A percentile compares a stretch with the other conserved stretches of the same genome.
These are phyloP conservation scores for Hylomyscus alleni DNA, from an alignment of 2,797 vertebrate species.

Conservation along the genomic window DNA sequence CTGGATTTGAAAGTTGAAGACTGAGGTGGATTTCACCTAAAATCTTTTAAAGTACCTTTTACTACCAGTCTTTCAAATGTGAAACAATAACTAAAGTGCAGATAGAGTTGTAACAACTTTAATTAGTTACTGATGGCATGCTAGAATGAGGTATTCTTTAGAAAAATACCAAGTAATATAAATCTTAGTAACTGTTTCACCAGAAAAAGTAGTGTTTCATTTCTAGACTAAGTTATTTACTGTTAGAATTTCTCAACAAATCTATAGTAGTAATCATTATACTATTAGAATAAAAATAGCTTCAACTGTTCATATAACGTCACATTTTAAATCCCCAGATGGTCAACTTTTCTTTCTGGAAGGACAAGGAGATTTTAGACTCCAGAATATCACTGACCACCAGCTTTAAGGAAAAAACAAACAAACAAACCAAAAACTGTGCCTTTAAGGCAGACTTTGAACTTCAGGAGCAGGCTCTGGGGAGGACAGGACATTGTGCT, in stretches of 20 bases:
- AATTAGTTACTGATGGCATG: background rate
- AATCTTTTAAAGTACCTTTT: background rate
- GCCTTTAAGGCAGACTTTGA: slow-evolving; percentile 3
- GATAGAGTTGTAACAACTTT: background rate
- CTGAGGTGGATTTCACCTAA: background rate
- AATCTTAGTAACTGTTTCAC: slow-evolving; percentile 48
- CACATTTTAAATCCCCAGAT: background rate
- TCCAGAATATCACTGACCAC: background rate
- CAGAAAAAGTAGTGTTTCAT: background rate
- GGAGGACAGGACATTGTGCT: background rate
- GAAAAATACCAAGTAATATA: background rate
- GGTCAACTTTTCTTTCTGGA: background rate
- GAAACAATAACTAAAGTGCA: slow-evolving; percentile 35
- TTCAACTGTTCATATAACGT: background rate
- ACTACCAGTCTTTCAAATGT: background rate
- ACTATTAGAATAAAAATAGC: slow-evolving; percentile 19
- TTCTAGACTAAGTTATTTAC: slow-evolving; percentile 48
- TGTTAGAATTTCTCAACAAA: slow-evolving; percentile 57
- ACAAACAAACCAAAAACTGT: background rate
- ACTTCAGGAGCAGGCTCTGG: background rate
- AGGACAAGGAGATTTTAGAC: background rate
- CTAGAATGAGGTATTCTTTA: background rate
- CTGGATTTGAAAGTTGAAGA: background rate
- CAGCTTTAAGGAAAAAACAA: background rate
- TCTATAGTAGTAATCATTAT: background rate